Conservation (phyloP, 2,113 vertebrate species). For the Oncorhynchus mykiss region DNA sequence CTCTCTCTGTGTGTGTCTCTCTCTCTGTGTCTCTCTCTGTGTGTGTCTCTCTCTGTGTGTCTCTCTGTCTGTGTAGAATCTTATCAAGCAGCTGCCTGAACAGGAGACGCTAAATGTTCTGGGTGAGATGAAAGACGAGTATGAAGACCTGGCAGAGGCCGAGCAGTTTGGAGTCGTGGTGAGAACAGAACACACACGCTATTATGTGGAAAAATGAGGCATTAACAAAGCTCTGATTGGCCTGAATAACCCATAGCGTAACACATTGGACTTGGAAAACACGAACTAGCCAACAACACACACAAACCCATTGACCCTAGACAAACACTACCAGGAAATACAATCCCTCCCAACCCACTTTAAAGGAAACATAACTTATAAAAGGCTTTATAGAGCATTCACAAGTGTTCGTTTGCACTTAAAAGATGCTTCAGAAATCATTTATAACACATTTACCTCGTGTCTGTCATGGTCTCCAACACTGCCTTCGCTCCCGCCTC, state of each 20-base stretch:
- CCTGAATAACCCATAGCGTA: neutral
- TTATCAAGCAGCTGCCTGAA: conserved; percentile 82
- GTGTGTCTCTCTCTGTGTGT: neutral
- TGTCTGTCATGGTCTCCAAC: neutral
- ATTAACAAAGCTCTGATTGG: conserved; percentile 10
- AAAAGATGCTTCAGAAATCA: neutral
- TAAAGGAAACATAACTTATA: too few relatives aligned
- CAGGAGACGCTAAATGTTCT: conserved; percentile 75
- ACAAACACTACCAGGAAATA: neutral
- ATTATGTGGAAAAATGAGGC: conserved; percentile 12
- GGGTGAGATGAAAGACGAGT: conserved; percentile 82
- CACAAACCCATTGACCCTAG: neutral
- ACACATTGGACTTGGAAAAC: conserved; percentile 15
- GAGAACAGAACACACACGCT: conserved; percentile 46
- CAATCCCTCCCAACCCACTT: neutral
- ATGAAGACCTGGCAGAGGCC: conserved; percentile 81
- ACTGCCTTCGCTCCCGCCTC: neutral
- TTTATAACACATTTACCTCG: conserved; percentile 27
- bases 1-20: neutral
- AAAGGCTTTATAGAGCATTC: too few relatives aligned
- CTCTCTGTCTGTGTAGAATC: conserved; percentile 68
- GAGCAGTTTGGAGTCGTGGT: conserved; percentile 89
- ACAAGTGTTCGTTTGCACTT: too few relatives aligned
- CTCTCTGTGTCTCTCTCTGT: neutral
- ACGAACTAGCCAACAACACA: neutral